phyloP scores from a whole-genome alignment of 2,797 vertebrate genomes.

The Gobio occitaniae region DNA sequence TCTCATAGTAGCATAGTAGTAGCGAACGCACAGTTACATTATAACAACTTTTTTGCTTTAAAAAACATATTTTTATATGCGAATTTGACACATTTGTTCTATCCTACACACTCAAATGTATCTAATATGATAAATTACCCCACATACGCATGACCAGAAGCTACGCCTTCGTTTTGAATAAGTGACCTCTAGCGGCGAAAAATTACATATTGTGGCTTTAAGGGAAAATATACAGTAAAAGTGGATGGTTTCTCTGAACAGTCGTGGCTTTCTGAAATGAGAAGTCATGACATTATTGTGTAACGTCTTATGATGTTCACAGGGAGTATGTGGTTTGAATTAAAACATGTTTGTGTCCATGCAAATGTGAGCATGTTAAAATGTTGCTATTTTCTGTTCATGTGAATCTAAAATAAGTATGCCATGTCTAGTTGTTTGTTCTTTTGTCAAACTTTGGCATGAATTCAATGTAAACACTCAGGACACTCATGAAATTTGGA shows the following conservation, averaged over 20 bases:
- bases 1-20: too few species aligned
- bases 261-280: neutral
- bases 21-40: too few species aligned
- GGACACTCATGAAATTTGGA: neutral
- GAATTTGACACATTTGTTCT: too few species aligned
- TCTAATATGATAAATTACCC: too few species aligned
- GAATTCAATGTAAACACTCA: constrained; percentile 13
- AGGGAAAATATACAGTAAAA: neutral
- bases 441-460: constrained; percentile 13
- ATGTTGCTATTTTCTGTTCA: neutral
- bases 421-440: neutral
- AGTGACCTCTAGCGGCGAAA: too few species aligned
- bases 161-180: too few species aligned
- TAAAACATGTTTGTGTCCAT: neutral
- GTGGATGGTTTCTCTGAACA: neutral
- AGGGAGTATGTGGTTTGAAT: neutral
- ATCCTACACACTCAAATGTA: too few species aligned
- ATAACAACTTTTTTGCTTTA: too few species aligned
- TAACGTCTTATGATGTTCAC: neutral
- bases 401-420: neutral
- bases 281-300: neutral
- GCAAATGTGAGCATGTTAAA: neutral
- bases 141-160: too few species aligned
- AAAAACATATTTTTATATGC: too few species aligned
- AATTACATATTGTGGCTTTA: too few species aligned